phyloP scores from a whole-genome alignment of 2,797 vertebrate species.

The Otolemur crassicaudatus region DNA sequence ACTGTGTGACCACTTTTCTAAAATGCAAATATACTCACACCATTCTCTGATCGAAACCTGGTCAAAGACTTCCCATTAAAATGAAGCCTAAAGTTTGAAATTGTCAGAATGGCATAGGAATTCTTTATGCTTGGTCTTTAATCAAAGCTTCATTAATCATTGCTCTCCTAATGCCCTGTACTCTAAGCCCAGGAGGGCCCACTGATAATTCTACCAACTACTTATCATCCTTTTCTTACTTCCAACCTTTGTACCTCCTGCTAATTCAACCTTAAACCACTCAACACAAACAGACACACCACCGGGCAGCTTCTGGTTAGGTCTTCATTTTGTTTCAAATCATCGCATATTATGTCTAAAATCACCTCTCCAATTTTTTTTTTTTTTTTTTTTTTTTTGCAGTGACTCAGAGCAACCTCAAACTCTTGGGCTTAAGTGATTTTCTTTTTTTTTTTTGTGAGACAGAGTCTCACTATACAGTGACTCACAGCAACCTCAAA shows the following conservation, averaged over 20 bases:
- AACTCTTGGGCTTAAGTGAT: no score
- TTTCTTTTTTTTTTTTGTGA: no score
- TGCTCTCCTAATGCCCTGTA: background rate
- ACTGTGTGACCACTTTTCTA: background rate
- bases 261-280: background rate
- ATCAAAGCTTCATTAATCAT: background rate
- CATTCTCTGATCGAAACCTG: background rate
- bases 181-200: background rate
- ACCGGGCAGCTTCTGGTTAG: background rate
- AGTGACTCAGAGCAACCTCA: no score
- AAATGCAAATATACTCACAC: background rate
- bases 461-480: no score
- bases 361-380: background rate
- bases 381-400: no score
- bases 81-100: background rate
- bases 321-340: background rate
- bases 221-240: background rate
- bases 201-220: background rate
- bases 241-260: background rate
- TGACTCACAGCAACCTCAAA: no score
- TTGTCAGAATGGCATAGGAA: background rate
- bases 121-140: background rate
- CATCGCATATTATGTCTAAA: background rate
- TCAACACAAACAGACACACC: background rate
- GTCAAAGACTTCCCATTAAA: background rate